Conservation (phyloP, 2,113 vertebrate species). For the Xyliphius kryptos region DNA sequence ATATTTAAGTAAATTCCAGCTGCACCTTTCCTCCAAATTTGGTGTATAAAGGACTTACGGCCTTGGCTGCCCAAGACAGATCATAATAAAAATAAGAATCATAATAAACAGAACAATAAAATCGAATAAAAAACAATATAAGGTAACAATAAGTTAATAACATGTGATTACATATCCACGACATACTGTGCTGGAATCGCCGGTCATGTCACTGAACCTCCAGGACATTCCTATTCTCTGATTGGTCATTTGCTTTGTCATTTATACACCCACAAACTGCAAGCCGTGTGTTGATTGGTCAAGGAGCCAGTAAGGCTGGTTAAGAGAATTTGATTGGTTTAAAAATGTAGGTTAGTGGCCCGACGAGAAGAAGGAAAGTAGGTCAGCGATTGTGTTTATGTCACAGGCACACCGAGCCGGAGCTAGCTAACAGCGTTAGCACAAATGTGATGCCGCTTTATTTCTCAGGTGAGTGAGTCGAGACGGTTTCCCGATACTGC, state of each 20-base stretch:
- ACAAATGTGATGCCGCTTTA: slow-evolving; percentile 35
- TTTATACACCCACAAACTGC: neutral
- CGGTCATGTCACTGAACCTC: slow-evolving; percentile 26
- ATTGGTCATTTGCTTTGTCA: slow-evolving; percentile 21
- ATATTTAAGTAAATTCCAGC: no score
- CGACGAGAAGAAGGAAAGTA: slow-evolving; percentile 68
- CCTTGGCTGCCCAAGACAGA: no score
- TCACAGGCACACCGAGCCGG: slow-evolving; percentile 49
- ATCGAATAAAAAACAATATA: no score
- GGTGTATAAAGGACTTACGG: no score
- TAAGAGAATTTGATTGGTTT: slow-evolving; percentile 50
- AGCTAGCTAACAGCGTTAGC: slow-evolving; percentile 20
- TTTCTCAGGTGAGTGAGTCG: slow-evolving; percentile 48
- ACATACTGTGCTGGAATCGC: slow-evolving; percentile 12
- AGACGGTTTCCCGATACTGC: no score
- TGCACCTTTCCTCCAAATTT: no score
- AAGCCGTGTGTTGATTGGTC: slow-evolving; percentile 47
- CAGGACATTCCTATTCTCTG: neutral
- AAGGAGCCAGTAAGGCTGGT: neutral
- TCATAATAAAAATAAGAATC: no score
- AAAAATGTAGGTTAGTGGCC: slow-evolving; percentile 73
- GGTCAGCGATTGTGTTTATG: slow-evolving; percentile 72
- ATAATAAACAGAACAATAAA: no score
- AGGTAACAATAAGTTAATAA: neutral
- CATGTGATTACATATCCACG: slow-evolving; percentile 1